phyloP scores from a whole-genome alignment of 2,888 invertebrate genomes.

The Drymonia ruficornis region DNA sequence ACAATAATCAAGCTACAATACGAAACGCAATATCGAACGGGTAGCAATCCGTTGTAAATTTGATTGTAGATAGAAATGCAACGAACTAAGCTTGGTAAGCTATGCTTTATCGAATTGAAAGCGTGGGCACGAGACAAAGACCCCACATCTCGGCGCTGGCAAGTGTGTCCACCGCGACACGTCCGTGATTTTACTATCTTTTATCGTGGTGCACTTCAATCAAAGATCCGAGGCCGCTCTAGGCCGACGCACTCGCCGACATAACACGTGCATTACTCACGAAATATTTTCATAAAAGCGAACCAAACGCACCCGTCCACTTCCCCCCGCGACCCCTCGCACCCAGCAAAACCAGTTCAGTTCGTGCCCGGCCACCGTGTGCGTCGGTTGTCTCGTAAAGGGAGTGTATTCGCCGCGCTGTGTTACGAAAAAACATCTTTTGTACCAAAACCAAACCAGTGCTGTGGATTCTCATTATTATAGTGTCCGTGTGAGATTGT shows the following conservation, averaged over 20 bases:
- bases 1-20: slow-evolving; percentile 40
- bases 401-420: slow-evolving; percentile 61
- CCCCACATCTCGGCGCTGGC: slow-evolving; percentile 42
- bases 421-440: slow-evolving; percentile 79
- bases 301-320: slow-evolving; percentile 77
- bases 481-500: slow-evolving; percentile 79
- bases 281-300: slow-evolving; percentile 85
- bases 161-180: slow-evolving; percentile 45
- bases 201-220: slow-evolving; percentile 71
- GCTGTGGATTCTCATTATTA: slow-evolving; percentile 74
- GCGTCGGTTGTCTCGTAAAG: slow-evolving; percentile 64
- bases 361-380: slow-evolving; percentile 80
- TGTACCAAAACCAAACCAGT: slow-evolving; percentile 76
- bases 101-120: slow-evolving; percentile 51
- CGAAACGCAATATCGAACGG: slow-evolving; percentile 49
- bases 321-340: slow-evolving; percentile 56
- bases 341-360: slow-evolving; percentile 79
- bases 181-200: slow-evolving; percentile 56
- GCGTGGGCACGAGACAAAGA: slow-evolving; percentile 64
- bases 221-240: slow-evolving; percentile 77
- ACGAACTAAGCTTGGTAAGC: slow-evolving; percentile 52
- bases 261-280: slow-evolving; percentile 85
- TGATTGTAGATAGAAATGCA: slow-evolving; percentile 67
- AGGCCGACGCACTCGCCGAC: slow-evolving; percentile 80
- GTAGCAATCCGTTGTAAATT: slow-evolving; percentile 63